phyloP scores from a whole-genome alignment of 2,888 invertebrate genomes.

The Andrena chrysosceles region DNA sequence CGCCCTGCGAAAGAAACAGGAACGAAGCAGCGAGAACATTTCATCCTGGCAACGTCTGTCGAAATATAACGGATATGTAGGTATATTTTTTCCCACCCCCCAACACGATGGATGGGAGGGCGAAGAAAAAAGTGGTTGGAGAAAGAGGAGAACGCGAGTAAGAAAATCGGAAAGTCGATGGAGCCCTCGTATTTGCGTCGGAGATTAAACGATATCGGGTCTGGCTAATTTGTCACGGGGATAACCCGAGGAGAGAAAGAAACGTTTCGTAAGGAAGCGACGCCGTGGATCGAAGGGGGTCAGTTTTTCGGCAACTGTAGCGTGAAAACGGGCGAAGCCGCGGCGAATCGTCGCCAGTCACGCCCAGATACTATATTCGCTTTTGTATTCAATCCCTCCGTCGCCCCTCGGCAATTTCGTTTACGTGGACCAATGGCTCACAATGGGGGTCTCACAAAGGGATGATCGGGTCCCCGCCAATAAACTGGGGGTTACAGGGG shows the following conservation, averaged over 20 bases:
- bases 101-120: background rate
- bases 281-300: conserved; percentile 64
- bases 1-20: background rate
- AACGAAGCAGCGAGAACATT: background rate
- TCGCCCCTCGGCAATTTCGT: conserved; percentile 82
- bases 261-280: conserved; percentile 17
- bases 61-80: background rate
- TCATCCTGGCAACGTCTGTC: background rate
- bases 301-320: conserved; percentile 77
- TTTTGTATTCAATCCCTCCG: conserved; percentile 76
- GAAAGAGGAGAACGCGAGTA: background rate
- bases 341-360: conserved; percentile 82
- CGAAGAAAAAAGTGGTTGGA: background rate
- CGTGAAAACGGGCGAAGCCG: conserved; percentile 80
- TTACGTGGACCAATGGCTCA: conserved; percentile 83
- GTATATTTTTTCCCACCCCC: background rate
- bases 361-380: conserved; percentile 78
- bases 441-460: conserved; percentile 80
- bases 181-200: background rate
- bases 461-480: conserved; percentile 81
- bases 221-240: conserved; percentile 35
- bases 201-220: conserved; percentile 26
- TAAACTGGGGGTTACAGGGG: conserved; percentile 80
- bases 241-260: background rate
- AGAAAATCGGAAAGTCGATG: conserved; percentile 14